Evolutionary conservation across 2,113 vertebrate species (phyloP).

Genomic region (Eolophus roseicapilla): DNA sequence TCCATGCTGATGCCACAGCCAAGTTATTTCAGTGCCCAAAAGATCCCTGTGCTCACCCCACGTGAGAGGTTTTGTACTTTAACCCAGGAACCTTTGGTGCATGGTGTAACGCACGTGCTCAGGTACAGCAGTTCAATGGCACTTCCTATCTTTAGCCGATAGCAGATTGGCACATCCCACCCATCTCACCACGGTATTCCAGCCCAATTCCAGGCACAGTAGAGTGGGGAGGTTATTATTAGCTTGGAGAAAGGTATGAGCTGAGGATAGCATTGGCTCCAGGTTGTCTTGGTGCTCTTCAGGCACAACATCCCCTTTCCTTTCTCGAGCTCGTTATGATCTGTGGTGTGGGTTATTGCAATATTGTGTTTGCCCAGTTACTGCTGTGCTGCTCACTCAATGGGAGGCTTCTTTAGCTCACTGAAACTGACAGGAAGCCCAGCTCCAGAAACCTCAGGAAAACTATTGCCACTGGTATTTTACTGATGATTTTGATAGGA

Average conservation of each 20-base stretch:
- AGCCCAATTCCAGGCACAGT: background rate
- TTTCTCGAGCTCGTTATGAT: fast-evolving
- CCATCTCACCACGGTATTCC: background rate
- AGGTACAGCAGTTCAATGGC: background rate
- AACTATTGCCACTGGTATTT: background rate
- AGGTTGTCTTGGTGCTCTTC: background rate
- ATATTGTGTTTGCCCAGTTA: background rate
- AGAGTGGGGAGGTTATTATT: background rate
- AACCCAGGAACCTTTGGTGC: background rate
- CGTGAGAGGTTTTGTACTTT: background rate
- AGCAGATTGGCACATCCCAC: background rate
- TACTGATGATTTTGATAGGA: background rate
- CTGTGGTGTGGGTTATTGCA: background rate
- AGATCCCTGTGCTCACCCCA: background rate
- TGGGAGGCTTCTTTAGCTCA: background rate
- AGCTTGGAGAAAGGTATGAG: background rate
- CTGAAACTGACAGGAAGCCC: background rate
- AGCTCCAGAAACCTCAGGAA: background rate
- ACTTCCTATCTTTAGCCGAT: background rate
- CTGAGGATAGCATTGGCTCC: fast-evolving
- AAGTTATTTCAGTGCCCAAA: background rate
- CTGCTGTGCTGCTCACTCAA: no score
- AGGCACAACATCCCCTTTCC: background rate
- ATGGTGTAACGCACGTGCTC: background rate
- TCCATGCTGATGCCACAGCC: background rate